Conservation (phyloP, 2,113 vertebrate genomes). For the Scopus umbretta region DNA sequence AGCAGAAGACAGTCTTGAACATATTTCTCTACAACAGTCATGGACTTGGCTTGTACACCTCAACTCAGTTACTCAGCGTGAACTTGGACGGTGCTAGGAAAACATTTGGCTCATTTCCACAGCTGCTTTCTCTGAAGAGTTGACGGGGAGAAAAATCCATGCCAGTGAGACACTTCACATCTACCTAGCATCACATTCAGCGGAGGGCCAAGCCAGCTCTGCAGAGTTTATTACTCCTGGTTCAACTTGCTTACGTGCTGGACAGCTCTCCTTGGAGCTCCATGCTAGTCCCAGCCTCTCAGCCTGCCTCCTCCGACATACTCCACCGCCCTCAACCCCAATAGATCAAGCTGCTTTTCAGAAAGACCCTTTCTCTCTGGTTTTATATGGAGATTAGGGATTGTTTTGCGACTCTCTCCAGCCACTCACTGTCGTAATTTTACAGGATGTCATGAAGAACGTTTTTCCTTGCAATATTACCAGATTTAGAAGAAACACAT, state of each 20-base stretch:
- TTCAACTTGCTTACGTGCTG: background rate
- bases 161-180: background rate
- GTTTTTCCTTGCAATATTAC: background rate
- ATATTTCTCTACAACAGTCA: conserved; percentile 49
- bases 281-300: background rate
- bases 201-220: background rate
- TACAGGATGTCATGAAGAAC: background rate
- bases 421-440: background rate
- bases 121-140: conserved; percentile 19
- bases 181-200: background rate
- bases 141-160: background rate
- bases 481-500: background rate
- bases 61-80: conserved; percentile 26
- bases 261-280: background rate
- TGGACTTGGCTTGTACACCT: conserved; percentile 41
- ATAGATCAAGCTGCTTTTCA: background rate
- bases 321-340: background rate
- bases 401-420: background rate
- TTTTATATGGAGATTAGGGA: background rate
- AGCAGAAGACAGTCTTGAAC: conserved; percentile 15
- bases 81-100: conserved; percentile 19
- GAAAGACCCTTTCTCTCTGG: background rate
- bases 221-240: background rate
- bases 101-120: conserved; percentile 6
- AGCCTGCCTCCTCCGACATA: background rate